Evolutionary conservation across 2,113 vertebrate genomes (phyloP), one percentile per base, ranked within the genome.

Genomic region (Acrocephalus kingi): DNA sequence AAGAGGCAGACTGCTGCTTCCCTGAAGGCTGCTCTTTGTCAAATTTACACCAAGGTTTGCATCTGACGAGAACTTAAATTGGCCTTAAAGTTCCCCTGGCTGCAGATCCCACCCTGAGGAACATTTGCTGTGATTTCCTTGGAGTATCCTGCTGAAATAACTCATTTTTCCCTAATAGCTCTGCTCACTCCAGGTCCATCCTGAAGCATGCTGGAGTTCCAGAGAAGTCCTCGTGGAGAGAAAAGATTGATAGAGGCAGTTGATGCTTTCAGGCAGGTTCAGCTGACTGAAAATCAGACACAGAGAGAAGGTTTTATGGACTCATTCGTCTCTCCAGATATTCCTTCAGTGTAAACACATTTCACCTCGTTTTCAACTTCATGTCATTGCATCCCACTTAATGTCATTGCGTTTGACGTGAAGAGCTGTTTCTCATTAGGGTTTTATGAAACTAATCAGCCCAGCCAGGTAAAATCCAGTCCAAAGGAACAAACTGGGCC

Each of bases 1-100:
- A 90, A 90, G 35, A 90, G 86, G 78, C 27, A 85, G 75, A 2
- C 33, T 84, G 64, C 52, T 23, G 80, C 90, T 62, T 39, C 68
- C 82, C 79, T 77, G 20, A 83, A 79, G 90, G 54, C 85, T 58
- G 63, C 76, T 68, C 33, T 71, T 95, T 67, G 52, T 95, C 96
- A 96, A 71, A 94, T 94, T 95, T 91, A 92, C 94, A 94, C 91
- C 73, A 4, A 27, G 76, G 13, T 84, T 87, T 93, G 67, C 31
- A 89, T 78, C 93, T 86, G 52, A 63, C 3, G n/a, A 78, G 83
- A 81, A 21, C 23, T 92, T 74, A 74, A 81, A 80, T 90, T 84
- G 49, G 23, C 79, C 49, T 52, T 45, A 72, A 76, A 68, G 64
- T 89, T 82, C 68, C 76, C 66, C 64, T 82, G 8, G 18, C 59